These are phyloP conservation scores for Reticulitermes lucifugus DNA, from an alignment of 2,888 invertebrate species.

Conservation along the genomic window DNA sequence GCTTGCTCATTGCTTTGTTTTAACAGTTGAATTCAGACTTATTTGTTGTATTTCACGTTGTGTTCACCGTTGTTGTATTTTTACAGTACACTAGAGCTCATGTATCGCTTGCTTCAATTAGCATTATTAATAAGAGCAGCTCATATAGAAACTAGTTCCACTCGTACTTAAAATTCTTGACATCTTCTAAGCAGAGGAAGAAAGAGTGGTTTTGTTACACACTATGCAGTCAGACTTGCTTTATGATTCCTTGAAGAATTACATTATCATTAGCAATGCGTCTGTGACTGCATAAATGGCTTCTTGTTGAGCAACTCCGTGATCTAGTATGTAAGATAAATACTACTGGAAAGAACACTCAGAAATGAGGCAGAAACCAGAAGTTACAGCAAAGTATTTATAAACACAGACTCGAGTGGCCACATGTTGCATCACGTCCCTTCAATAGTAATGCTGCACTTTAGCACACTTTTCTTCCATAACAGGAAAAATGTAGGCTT, in stretches of 20 bases:
- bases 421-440: no score
- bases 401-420: no score
- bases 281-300: no score
- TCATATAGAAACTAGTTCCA: neutral
- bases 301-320: no score
- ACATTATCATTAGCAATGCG: neutral
- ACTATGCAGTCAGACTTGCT: neutral
- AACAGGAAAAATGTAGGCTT: no score
- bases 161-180: conserved; percentile 13
- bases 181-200: neutral
- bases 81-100: neutral
- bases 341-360: no score
- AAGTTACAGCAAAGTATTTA: no score
- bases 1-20: no score
- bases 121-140: neutral
- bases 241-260: neutral
- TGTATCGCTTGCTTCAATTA: neutral
- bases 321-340: no score
- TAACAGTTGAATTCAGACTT: neutral
- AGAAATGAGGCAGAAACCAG: no score
- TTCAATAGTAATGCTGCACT: no score
- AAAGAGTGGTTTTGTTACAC: neutral
- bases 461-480: no score
- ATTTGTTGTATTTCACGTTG: neutral
- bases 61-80: neutral